phyloP scores from a whole-genome alignment of 2,113 vertebrate genomes.

The Onychostoma macrolepis region DNA sequence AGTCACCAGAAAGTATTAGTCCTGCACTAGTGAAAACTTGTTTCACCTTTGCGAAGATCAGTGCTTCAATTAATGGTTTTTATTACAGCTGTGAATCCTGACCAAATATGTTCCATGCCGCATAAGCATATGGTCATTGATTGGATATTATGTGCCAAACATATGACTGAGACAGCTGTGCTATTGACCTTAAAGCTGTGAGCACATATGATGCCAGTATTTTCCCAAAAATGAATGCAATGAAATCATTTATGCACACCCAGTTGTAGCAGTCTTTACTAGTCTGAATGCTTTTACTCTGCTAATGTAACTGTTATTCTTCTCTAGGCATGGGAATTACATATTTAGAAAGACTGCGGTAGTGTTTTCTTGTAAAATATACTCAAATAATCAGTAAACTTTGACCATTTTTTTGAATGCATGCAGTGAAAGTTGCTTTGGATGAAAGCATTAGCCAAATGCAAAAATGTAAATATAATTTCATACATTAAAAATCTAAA shows the following conservation, averaged over 20 bases:
- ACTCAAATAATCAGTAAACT: neutral
- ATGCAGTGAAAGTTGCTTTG: neutral
- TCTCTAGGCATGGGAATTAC: neutral
- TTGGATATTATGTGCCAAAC: constrained; percentile 14
- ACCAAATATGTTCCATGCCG: neutral
- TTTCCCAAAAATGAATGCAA: neutral
- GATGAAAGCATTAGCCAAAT: neutral
- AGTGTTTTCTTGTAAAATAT: neutral
- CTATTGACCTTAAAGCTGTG: constrained; percentile 4
- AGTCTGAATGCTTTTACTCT: neutral
- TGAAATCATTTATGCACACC: neutral
- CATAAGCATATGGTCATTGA: constrained; percentile 3
- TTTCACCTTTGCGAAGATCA: neutral
- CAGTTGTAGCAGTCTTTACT: neutral
- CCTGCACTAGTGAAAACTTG: neutral
- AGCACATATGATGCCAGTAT: constrained; percentile 10
- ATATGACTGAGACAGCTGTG: constrained; percentile 8
- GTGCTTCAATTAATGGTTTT: neutral
- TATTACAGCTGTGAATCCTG: constrained; percentile 1
- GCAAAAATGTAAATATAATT: neutral
- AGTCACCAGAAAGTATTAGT: neutral
- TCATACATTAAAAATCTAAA: neutral
- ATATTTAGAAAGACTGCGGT: neutral
- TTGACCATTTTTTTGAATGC: neutral
- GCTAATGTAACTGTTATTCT: neutral